A percentile compares a stretch with the other conserved stretches of the same genome.
Evolutionary conservation across 2,113 vertebrate species (phyloP).

Genomic region (Delphinapterus leucas): DNA sequence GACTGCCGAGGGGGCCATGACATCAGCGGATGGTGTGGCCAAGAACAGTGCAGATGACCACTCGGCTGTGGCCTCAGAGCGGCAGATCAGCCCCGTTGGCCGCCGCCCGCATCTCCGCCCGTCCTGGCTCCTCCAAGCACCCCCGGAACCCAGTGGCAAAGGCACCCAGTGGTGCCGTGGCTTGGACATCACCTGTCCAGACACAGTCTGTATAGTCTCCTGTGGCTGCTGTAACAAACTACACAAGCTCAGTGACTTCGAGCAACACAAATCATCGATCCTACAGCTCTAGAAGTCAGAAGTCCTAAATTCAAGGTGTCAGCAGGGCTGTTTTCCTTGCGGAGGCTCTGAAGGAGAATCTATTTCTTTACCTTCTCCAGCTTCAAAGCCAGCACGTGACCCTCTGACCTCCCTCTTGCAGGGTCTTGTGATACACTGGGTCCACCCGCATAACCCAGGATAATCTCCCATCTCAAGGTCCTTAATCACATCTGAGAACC

Average conservation of each 20-base stretch:
- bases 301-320: background rate
- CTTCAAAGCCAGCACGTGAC: fast-evolving
- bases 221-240: background rate
- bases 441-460: background rate
- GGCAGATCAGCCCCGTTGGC: background rate
- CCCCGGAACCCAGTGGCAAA: background rate
- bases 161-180: fast-evolving
- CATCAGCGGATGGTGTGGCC: fast-evolving
- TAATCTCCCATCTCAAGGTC: background rate
- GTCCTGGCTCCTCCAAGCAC: fast-evolving
- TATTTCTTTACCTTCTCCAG: background rate
- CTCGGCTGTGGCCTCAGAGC: background rate
- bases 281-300: fast-evolving
- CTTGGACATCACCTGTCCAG: background rate
- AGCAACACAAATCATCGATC: background rate
- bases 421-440: background rate
- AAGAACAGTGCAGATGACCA: background rate
- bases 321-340: background rate
- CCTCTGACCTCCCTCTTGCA: background rate
- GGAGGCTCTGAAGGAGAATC: background rate
- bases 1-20: background rate
- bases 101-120: fast-evolving
- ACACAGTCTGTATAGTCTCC: background rate
- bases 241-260: background rate
- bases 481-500: background rate